Evolutionary conservation across 2,797 vertebrate genomes (phyloP), one percentile per base, ranked within the genome.

Genomic region (Pipistrellus nathusii): DNA sequence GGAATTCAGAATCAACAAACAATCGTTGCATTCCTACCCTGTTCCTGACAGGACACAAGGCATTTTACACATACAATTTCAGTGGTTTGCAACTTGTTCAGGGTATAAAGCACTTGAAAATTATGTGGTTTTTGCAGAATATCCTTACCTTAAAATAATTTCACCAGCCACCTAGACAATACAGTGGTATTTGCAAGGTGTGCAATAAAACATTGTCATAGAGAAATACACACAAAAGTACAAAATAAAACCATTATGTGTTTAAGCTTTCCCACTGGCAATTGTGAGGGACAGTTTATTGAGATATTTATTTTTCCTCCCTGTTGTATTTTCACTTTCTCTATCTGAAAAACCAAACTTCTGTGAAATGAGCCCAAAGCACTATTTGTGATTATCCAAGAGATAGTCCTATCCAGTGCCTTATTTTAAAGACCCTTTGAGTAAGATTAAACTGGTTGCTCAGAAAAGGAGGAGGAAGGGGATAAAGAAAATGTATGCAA

Each of bases 121-220:
- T 81, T 81, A 84, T 68, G 62, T 93, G 35, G 18, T 96, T 91
- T 93, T 30, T 85, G 68, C 48, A 93, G 90, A 68, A 72, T 86
- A 91, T 83, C 59, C 73, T 91, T 66, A 86, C 38, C 59, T 68
- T 90, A 85, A 91, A 95, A 91, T 86, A 53, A 89, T 84, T 96
- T 96, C 88, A 73, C 27, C 25, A 94, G 77, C 38, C 32, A 71
- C 76, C 55, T 73, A 57, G 77, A 73, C 20, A 86, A 86, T 68
- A 59, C 2, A 62, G 38, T 71, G 46, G 32, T 69, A 71, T 95
- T 91, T 92, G 18, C 38, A 55, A 62, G 77, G 32, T 35, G 41
- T 12, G 17, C 68, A 32, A 27, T 59, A 44, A 73, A 88, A 46
- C 38, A 76, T 23, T n/a, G 27, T 30, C n/a, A 25, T 64, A 55